Percentiles rank a stretch among this genome's conserved stretches.
Evolutionary conservation across 1,140 invertebrate species (phyloP).

Genomic region (Meloidogyne chitwoodi): DNA sequence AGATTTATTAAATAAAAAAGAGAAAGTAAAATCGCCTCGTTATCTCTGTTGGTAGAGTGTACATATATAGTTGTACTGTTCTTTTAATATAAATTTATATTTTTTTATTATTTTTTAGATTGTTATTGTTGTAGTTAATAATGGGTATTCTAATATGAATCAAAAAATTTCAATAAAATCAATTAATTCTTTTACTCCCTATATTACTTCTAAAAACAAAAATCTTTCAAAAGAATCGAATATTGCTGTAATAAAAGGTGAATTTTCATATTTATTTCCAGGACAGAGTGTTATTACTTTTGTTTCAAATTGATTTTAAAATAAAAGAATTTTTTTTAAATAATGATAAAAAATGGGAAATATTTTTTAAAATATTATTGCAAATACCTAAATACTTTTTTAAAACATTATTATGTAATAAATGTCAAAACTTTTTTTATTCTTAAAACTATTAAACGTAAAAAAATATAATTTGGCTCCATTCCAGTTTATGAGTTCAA

Average conservation of each 20-base stretch:
- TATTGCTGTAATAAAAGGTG: neutral
- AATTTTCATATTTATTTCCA: neutral
- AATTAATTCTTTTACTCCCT: neutral
- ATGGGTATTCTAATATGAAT: neutral
- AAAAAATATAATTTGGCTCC: no score
- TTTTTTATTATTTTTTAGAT: neutral
- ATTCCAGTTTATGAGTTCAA: no score
- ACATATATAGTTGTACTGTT: neutral
- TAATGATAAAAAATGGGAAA: no score
- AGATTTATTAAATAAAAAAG: no score
- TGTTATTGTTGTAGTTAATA: neutral
- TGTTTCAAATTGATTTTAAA: neutral
- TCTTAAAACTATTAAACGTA: no score
- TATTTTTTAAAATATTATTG: no score
- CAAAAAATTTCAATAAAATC: neutral
- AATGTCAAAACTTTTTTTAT: no score
- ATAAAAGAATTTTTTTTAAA: no score
- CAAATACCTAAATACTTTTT: no score
- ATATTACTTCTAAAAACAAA: neutral
- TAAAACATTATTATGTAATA: no score
- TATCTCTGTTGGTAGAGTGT: no score
- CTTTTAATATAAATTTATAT: neutral
- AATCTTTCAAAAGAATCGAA: neutral
- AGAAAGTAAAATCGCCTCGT: no score
- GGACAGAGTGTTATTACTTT: neutral